Evolutionary conservation across 2,113 vertebrate genomes (phyloP), one percentile per base, ranked within the genome.

Genomic region (Syrmaticus mikado): DNA sequence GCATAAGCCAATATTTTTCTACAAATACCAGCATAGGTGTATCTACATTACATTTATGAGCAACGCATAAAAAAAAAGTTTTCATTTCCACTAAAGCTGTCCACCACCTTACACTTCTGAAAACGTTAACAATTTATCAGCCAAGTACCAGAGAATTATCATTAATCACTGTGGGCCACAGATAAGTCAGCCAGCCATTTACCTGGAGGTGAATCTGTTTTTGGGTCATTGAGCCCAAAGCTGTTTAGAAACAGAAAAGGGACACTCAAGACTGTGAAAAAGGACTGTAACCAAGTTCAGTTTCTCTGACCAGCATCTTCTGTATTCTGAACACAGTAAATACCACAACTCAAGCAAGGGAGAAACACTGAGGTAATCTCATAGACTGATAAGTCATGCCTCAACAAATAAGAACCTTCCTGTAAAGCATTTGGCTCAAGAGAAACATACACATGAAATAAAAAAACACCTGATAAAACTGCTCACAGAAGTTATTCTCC

Each of bases 221-320:
- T 79, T 75, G 70, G 24, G 78, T 87, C 77, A 61, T 48, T 3
- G 4, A 93, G 86, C 70, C 64, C 38, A 80, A 67, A 66, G 58
- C 83, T 68, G 32, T n/a, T 92, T 16, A 87, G 64, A 72, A 91
- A 80, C 75, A 87, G 50, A 79, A 61, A 17, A 62, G 48, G 74
- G 74, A 43, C 36, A 45, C 36, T 45, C 24, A 52, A 86, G 40
- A 61, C 52, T 30, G 52, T 57, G 77, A 92, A 73, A 52, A 16
- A 12, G 11, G 38, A 76, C 1, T 14, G 36, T 50, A 75, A 79
- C 53, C 43, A 57, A 80, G n/a, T 25, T 75, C 80, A 55, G 13
- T 7, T 52, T 62, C 38, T 74, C n/a, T 91, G 73, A 82, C 60
- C 4, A 0, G 30, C 32, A 34, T 2, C 72, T 48, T 61, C 41